Percentiles rank a stretch among this genome's conserved stretches.
Evolutionary conservation across 1,140 invertebrate species (phyloP).

Genomic region (Ditylenchus dipsaci): DNA sequence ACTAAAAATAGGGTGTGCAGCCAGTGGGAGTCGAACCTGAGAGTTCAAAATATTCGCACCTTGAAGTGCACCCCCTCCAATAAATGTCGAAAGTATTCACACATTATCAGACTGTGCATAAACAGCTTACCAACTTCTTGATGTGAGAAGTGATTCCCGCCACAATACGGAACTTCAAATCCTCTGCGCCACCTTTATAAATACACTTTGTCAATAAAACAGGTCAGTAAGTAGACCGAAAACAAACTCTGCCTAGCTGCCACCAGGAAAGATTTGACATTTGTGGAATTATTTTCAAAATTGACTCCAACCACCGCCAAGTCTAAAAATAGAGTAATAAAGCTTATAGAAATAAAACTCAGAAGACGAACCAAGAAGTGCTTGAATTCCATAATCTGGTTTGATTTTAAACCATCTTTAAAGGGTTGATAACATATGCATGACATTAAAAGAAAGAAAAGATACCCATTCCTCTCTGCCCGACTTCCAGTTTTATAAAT

Average conservation of each 20-base stretch:
- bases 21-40: too few relatives aligned
- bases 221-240: neutral
- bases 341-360: neutral
- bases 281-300: conserved; percentile 20
- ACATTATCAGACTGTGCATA: neutral
- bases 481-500: conserved; percentile 31
- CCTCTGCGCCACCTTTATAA: conserved; percentile 10
- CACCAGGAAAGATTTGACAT: conserved; percentile 35
- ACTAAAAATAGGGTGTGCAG: too few relatives aligned
- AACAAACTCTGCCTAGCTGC: conserved; percentile 25
- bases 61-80: too few relatives aligned
- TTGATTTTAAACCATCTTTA: conserved; percentile 48
- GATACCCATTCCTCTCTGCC: conserved; percentile 8
- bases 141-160: conserved; percentile 30
- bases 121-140: conserved; percentile 13
- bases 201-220: neutral
- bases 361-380: neutral
- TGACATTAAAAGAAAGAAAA: neutral
- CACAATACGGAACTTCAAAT: conserved; percentile 31
- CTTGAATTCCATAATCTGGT: conserved; percentile 42
- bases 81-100: too few relatives aligned
- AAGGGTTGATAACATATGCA: conserved; percentile 3
- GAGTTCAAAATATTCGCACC: too few relatives aligned
- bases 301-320: conserved; percentile 41
- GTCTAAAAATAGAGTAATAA: conserved; percentile 10